Evolutionary conservation across 2,797 vertebrate genomes (phyloP).

Genomic region (Sorex maritimensis): DNA sequence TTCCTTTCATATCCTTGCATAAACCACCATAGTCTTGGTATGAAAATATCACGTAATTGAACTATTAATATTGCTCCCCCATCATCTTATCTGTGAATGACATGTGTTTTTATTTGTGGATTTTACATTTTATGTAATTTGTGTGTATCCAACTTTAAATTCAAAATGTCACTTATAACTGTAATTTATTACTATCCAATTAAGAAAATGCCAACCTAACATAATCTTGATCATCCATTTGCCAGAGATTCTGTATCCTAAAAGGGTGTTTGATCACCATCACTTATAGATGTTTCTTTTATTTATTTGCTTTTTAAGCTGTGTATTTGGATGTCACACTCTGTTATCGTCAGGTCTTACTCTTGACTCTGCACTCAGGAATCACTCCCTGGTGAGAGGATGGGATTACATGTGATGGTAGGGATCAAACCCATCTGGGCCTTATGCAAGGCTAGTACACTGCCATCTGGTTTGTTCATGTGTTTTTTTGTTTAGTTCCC

Average conservation of each 20-base stretch:
- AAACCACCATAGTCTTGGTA: not conserved
- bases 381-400: no score
- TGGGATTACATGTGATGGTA: no score
- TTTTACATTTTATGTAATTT: not conserved
- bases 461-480: no score
- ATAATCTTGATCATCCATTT: not conserved
- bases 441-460: no score
- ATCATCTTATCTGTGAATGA: not conserved
- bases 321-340: no score
- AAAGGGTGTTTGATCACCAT: not conserved
- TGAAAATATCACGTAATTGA: not conserved
- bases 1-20: not conserved
- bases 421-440: no score
- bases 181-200: not conserved
- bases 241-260: not conserved
- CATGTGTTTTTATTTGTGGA: not conserved
- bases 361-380: no score
- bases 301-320: constrained; percentile 1
- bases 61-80: not conserved
- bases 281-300: not conserved
- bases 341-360: no score
- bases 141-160: not conserved
- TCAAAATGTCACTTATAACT: not conserved
- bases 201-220: not conserved
- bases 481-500: no score